Percentiles rank a stretch among this genome's conserved stretches.
Evolutionary conservation across 2,113 vertebrate species (phyloP).

Genomic region (Physeter macrocephalus): DNA sequence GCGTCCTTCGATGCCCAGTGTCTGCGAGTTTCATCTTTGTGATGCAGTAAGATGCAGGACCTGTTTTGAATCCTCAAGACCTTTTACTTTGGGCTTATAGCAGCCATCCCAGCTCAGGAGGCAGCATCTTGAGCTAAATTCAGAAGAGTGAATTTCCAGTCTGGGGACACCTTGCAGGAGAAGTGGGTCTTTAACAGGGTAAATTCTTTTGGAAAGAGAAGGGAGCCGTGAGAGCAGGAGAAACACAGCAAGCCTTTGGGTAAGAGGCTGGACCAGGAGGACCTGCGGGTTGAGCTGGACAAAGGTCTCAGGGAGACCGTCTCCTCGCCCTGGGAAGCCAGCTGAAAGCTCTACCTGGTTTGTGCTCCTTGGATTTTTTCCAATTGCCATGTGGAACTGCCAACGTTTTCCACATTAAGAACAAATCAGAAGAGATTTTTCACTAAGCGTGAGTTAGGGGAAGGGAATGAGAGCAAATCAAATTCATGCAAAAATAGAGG

Average conservation of each 20-base stretch:
- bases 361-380: neutral
- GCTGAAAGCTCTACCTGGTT: neutral
- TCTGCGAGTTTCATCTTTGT: neutral
- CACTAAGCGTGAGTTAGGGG: constrained; percentile 5
- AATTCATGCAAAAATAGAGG: constrained; percentile 54
- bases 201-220: neutral
- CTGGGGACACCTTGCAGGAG: neutral
- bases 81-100: no score
- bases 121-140: neutral
- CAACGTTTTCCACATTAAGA: constrained; percentile 72
- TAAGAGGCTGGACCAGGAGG: no score
- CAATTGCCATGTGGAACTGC: constrained; percentile 36
- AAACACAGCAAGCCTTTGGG: neutral
- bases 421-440: constrained; percentile 73
- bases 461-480: constrained; percentile 58
- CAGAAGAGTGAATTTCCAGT: neutral
- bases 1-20: fast-evolving
- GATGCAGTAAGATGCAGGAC: neutral
- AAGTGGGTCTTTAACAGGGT: neutral
- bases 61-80: neutral
- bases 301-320: neutral
- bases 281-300: fast-evolving
- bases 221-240: neutral
- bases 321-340: neutral
- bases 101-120: neutral